Evolutionary conservation across 2,113 vertebrate genomes (phyloP).

Genomic region (Sprattus sprattus): DNA sequence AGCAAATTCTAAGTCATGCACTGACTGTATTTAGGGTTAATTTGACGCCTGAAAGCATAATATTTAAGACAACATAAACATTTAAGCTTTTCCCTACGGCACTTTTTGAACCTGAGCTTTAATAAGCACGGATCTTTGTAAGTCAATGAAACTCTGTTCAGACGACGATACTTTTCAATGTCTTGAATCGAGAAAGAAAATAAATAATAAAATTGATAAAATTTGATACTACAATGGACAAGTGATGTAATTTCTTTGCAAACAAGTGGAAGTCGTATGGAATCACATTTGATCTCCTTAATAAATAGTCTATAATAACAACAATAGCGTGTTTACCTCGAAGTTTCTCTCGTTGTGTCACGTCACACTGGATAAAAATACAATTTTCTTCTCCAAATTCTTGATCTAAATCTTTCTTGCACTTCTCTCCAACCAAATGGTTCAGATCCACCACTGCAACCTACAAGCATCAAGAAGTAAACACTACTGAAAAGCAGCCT

Average conservation of each 20-base stretch:
- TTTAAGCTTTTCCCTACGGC: conserved; percentile 54
- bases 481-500: neutral
- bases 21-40: neutral
- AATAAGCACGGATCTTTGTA: conserved; percentile 32
- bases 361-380: conserved; percentile 85
- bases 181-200: neutral
- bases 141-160: conserved; percentile 59
- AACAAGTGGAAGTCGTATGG: neutral
- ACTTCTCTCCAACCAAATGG: conserved; percentile 72
- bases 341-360: conserved; percentile 79
- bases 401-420: conserved; percentile 77
- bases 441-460: conserved; percentile 81
- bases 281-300: neutral
- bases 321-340: conserved; percentile 71
- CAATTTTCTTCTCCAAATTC: conserved; percentile 81
- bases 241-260: neutral
- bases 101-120: conserved; percentile 17
- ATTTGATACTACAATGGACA: neutral
- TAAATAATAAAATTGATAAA: neutral
- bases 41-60: conserved; percentile 9
- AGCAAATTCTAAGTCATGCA: neutral
- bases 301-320: neutral
- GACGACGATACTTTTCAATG: neutral
- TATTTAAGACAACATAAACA: conserved; percentile 47
- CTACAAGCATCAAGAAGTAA: conserved; percentile 16